phyloP scores from a whole-genome alignment of 2,888 invertebrate genomes.

The Agrotis exclamationis region DNA sequence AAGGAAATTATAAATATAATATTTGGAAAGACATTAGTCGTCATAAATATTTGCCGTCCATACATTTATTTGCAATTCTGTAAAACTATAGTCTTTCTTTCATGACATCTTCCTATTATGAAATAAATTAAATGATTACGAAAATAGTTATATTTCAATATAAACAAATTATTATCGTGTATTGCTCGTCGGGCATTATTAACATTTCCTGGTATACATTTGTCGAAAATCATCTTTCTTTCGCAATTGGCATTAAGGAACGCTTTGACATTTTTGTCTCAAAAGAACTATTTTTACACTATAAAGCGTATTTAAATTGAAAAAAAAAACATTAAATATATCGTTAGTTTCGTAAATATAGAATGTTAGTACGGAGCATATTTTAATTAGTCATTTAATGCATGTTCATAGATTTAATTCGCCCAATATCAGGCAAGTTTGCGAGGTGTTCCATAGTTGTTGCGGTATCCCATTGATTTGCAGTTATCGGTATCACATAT shows the following conservation, averaged over 20 bases:
- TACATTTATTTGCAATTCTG: slow-evolving; percentile 85
- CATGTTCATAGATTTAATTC: slow-evolving; percentile 88
- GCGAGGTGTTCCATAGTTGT: slow-evolving; percentile 73
- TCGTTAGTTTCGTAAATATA: slow-evolving; percentile 88
- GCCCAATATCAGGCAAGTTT: slow-evolving; percentile 77
- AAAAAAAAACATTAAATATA: slow-evolving; percentile 82
- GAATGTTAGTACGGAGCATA: slow-evolving; percentile 86
- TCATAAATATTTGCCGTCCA: slow-evolving; percentile 87
- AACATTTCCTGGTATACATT: slow-evolving; percentile 76
- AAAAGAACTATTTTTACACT: slow-evolving; percentile 89
- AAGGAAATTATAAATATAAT: slow-evolving; percentile 52
- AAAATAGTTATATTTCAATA: slow-evolving; percentile 70
- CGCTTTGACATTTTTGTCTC: slow-evolving; percentile 83
- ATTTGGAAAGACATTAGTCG: slow-evolving; percentile 67
- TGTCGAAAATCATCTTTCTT: slow-evolving; percentile 61
- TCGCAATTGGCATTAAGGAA: slow-evolving; percentile 72
- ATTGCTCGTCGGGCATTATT: slow-evolving; percentile 83
- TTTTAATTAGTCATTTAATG: slow-evolving; percentile 89
- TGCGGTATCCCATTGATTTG: slow-evolving; percentile 77
- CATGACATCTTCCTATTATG: slow-evolving; percentile 74
- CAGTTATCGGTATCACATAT: slow-evolving; percentile 78
- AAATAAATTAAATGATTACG: slow-evolving; percentile 63
- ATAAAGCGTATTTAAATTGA: slow-evolving; percentile 82
- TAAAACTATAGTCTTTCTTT: slow-evolving; percentile 75
- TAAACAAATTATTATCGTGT: slow-evolving; percentile 28